These are phyloP conservation scores for Danio rerio DNA, from an alignment of 2,113 vertebrate species.

Conservation along the genomic window GRCz12tu NC_133177.1:48108501-48109000, in stretches of 20 bases:
- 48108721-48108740: neutral
- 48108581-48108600: neutral
- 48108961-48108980: too few species aligned
- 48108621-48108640: neutral
- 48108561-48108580: neutral
- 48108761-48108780: neutral
- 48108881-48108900: neutral
- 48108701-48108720: neutral
- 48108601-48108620: slow-evolving; percentile 1
- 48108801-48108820: neutral
- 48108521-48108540: neutral
- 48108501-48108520: neutral
- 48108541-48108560: neutral
- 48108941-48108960: too few species aligned
- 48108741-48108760: neutral
- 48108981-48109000: too few species aligned
- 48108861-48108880: neutral
- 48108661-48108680: slow-evolving; percentile 10
- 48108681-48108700: neutral
- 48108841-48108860: neutral
- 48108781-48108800: neutral
- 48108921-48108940: neutral
- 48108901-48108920: neutral
- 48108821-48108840: neutral
- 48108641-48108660: neutral